Percentiles rank a stretch among this genome's conserved stretches.
Evolutionary conservation across 2,888 invertebrate species (phyloP).

Genomic region (Tenthredo distinguenda): DNA sequence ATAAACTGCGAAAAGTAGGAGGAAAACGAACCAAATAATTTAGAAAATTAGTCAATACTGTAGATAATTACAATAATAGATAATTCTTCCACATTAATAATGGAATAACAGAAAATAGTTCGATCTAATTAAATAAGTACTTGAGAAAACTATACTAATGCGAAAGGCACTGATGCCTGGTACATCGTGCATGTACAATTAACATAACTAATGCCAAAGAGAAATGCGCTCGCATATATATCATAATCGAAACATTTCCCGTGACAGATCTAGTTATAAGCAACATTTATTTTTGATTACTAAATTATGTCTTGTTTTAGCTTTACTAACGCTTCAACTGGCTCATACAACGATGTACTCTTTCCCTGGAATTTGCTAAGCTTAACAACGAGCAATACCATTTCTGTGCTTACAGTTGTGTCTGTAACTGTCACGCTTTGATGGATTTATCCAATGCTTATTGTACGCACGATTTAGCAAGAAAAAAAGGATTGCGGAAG

Average conservation of each 20-base stretch:
- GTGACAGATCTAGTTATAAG: conserved; percentile 1
- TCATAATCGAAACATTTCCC: conserved; percentile 1
- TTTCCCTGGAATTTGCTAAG: conserved; percentile 41
- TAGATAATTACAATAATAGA: not conserved
- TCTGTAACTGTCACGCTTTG: conserved; percentile 36
- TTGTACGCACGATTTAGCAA: conserved; percentile 22
- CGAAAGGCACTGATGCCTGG: not conserved
- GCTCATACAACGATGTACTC: conserved; percentile 21
- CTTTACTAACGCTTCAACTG: conserved; percentile 45
- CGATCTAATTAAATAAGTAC: conserved; percentile 1
- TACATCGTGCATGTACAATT: conserved; percentile 1
- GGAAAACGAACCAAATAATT: not conserved
- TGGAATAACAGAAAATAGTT: not conserved
- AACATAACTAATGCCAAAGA: conserved; percentile 24
- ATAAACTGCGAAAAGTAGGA: not conserved
- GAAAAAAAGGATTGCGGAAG: conserved; percentile 21
- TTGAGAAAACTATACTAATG: conserved; percentile 5
- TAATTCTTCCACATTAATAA: not conserved
- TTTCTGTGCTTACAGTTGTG: conserved; percentile 37
- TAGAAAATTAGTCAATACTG: conserved; percentile 1
- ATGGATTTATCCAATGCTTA: conserved; percentile 42
- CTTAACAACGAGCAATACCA: conserved; percentile 16
- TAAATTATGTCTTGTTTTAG: conserved; percentile 51
- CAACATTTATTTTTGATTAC: conserved; percentile 42
- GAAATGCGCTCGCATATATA: not conserved